These are phyloP conservation scores for Eira barbara DNA, from an alignment of 2,113 vertebrate genomes.

Conservation along the genomic window DNA sequence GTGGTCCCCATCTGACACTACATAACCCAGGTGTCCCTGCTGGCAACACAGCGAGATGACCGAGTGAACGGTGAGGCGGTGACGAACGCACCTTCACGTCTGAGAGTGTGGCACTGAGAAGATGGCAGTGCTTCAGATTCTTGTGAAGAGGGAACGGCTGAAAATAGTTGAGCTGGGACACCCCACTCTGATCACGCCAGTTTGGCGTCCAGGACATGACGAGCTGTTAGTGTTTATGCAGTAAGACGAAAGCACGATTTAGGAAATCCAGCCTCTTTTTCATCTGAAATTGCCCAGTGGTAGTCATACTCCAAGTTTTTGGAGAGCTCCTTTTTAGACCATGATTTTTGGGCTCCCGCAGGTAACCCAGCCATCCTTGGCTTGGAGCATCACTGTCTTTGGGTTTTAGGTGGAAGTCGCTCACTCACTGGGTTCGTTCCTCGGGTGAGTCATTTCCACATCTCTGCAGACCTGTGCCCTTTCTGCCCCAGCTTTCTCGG, in stretches of 20 bases:
- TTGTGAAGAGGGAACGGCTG: neutral
- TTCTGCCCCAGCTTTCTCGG: fast-evolving
- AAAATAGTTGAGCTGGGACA: too few relatives aligned
- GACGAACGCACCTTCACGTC: fast-evolving
- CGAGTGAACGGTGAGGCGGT: fast-evolving
- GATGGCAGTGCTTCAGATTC: neutral
- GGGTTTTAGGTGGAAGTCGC: fast-evolving
- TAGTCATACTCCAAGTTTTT: too few relatives aligned
- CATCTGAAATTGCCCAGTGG: neutral
- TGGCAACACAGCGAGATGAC: fast-evolving
- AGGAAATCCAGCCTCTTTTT: neutral
- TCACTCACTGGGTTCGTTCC: neutral
- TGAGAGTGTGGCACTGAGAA: fast-evolving
- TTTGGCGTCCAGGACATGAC: too few relatives aligned
- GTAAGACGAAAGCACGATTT: neutral
- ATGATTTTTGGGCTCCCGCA: neutral
- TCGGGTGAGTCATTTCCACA: fast-evolving
- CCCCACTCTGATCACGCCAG: fast-evolving
- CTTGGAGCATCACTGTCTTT: too few relatives aligned
- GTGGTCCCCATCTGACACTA: fast-evolving
- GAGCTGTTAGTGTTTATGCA: too few relatives aligned
- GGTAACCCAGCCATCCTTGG: too few relatives aligned
- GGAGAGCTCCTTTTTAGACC: neutral
- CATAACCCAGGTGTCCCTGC: fast-evolving
- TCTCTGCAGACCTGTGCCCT: neutral